These are phyloP conservation scores for Struthio camelus DNA, from an alignment of 2,113 vertebrate species.

Conservation along the genomic window DNA sequence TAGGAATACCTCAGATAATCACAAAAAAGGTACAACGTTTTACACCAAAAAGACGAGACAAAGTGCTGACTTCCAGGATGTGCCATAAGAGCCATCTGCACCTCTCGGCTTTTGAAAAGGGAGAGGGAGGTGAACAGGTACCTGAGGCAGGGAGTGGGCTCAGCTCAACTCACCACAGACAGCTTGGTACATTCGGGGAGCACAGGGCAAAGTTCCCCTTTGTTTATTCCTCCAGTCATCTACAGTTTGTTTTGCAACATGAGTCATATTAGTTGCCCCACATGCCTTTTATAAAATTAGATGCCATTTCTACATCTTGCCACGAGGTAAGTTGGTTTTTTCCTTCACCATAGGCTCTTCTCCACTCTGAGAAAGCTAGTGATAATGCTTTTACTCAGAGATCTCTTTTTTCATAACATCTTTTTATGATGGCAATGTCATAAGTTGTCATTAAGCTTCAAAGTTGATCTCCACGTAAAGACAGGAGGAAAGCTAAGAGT, in stretches of 20 bases:
- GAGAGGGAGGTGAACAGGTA: not conserved
- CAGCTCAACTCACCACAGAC: not conserved
- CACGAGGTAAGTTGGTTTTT: not conserved
- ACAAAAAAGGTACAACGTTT: not conserved
- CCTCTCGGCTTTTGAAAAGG: not conserved
- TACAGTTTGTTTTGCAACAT: not conserved
- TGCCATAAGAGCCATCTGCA: not conserved
- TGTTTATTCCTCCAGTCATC: not conserved
- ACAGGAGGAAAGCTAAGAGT: not conserved
- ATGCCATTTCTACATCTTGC: not conserved
- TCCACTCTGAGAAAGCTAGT: not conserved
- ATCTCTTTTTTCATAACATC: not conserved
- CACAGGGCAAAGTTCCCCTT: not conserved
- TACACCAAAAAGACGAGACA: not conserved
- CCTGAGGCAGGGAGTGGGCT: not conserved
- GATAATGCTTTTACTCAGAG: not conserved
- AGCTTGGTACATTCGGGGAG: not conserved
- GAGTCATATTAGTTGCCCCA: not conserved
- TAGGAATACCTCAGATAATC: not conserved
- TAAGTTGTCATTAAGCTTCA: not conserved
- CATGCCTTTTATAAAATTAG: not conserved
- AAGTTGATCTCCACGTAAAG: not conserved
- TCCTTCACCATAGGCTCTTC: not conserved
- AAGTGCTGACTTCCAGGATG: accelerated
- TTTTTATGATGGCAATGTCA: not conserved